Conservation (phyloP, 2,888 invertebrate species). For the Acanthosoma haemorrhoidale region DNA sequence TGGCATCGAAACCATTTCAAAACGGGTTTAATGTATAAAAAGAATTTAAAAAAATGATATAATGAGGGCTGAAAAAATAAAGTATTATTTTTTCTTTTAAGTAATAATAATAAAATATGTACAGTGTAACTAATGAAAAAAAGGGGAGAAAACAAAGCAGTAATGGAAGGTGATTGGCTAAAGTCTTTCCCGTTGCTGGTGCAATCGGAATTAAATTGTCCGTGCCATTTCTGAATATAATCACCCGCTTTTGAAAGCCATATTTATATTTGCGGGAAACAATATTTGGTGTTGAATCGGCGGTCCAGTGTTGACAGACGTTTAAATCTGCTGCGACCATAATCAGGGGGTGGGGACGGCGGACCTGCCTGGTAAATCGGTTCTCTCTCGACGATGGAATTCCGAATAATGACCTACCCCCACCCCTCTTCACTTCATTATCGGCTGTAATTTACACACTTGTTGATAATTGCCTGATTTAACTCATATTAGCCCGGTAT, state of each 20-base stretch:
- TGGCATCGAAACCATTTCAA: too few species aligned
- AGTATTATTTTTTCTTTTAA: too few species aligned
- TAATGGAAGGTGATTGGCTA: too few species aligned
- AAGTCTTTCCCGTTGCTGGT: too few species aligned
- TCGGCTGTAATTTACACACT: slow-evolving; percentile 20
- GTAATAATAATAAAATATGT: too few species aligned
- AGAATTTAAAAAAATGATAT: too few species aligned
- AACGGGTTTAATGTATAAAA: too few species aligned
- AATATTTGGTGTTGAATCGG: slow-evolving; percentile 5
- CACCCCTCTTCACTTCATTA: slow-evolving; percentile 15
- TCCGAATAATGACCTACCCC: slow-evolving; percentile 12
- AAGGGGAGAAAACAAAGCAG: too few species aligned
- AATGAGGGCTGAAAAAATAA: too few species aligned
- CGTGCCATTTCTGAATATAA: not conserved
- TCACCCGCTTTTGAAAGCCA: not conserved
- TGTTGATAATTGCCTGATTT: slow-evolving; percentile 20
- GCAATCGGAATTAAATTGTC: not conserved
- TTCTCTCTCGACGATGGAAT: slow-evolving; percentile 20
- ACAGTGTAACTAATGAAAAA: too few species aligned
- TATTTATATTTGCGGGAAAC: slow-evolving; percentile 5
- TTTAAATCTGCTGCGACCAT: slow-evolving; percentile 18
- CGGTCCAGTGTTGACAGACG: slow-evolving; percentile 13
- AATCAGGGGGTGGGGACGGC: too few species aligned
- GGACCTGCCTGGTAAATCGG: too few species aligned
- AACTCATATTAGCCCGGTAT: not conserved